Evolutionary conservation across 2,888 invertebrate species (phyloP), one percentile per base, ranked within the genome.

Genomic region (Chymomyza amoena): DNA sequence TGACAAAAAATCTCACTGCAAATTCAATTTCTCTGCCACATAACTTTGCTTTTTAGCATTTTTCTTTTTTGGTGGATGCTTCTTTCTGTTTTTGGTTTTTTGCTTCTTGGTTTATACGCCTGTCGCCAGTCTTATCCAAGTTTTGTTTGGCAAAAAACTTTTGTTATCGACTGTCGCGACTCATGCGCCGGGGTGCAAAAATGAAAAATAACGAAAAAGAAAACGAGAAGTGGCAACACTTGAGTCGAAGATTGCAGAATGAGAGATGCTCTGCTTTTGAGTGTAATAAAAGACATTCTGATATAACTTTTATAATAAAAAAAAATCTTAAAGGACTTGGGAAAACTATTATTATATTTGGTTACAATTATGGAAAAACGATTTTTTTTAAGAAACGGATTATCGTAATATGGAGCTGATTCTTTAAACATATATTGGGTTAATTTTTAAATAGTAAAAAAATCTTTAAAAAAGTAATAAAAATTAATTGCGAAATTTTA

Each of bases 161-260:
- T 72, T 79, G 74, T 77, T 84, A 77, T 77, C 79, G 80, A 81
- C 70, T 78, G 66, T 66, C 69, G 66, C 70, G 20, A 36, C 71
- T 66, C 61, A 45, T 63, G 54, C 32, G 32, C 32, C 9, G 32
- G 32, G 32, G 32, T 54, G 54, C 6, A 39, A n/a, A 36, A 51
- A 45, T 10, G 16, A 52, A 63, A 63, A 63, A 63, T 25, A 32
- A 32, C 45, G 45, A 36, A 56, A 36, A 57, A 39, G 7, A 70
- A 25, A 25, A 65, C 72, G 64, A 15, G 54, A 3, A 18, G 54
- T 64, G 72, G 39, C 39, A 13, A 13, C 4, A 13, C 10, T 10
- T 7, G 13, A 45, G 13, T 45, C 13, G 13, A 45, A 13, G 7
- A 7, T 7, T 32, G 1, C 7, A 9, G 13, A 45, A 45, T 45